These are phyloP conservation scores for Myopa testacea DNA, from an alignment of 2,888 invertebrate species.

Conservation along the genomic window DNA sequence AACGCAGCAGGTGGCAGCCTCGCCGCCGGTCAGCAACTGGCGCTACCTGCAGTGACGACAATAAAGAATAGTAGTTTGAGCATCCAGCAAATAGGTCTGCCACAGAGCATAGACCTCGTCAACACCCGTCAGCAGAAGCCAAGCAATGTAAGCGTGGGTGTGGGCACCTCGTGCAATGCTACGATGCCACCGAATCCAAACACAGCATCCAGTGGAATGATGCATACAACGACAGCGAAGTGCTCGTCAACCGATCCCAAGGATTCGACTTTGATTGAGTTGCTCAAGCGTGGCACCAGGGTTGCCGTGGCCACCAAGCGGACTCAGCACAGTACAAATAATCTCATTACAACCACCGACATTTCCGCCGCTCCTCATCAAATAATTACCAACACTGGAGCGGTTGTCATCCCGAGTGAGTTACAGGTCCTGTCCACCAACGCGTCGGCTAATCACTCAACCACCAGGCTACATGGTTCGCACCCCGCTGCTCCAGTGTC, in stretches of 20 bases:
- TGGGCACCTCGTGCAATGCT: constrained; percentile 56
- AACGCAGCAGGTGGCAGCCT: constrained; percentile 48
- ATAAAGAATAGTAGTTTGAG: constrained; percentile 57
- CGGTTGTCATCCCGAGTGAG: constrained; percentile 65
- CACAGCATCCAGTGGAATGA: constrained; percentile 50
- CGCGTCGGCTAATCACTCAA: constrained; percentile 49
- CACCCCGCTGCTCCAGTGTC: constrained; percentile 42
- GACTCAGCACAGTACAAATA: constrained; percentile 70
- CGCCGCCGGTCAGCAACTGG: constrained; percentile 53
- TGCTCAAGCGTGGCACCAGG: constrained; percentile 79
- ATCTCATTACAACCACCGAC: constrained; percentile 41
- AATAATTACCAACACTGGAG: constrained; percentile 66
- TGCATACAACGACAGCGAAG: constrained; percentile 57
- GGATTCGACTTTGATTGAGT: constrained; percentile 83
- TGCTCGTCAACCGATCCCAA: constrained; percentile 71
- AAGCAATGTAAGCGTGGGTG: constrained; percentile 57
- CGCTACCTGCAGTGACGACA: constrained; percentile 59
- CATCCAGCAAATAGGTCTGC: constrained; percentile 61
- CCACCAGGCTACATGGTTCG: constrained; percentile 27
- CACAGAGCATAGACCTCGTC: constrained; percentile 62
- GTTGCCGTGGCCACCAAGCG: constrained; percentile 78
- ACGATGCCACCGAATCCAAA: constrained; percentile 55
- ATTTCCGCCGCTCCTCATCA: constrained; percentile 71
- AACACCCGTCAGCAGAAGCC: constrained; percentile 58
- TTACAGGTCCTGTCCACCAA: constrained; percentile 61